Evolutionary conservation across 2,888 invertebrate species (phyloP), one percentile per base, ranked within the genome.

Genomic region (Drosophila anomalipes): DNA sequence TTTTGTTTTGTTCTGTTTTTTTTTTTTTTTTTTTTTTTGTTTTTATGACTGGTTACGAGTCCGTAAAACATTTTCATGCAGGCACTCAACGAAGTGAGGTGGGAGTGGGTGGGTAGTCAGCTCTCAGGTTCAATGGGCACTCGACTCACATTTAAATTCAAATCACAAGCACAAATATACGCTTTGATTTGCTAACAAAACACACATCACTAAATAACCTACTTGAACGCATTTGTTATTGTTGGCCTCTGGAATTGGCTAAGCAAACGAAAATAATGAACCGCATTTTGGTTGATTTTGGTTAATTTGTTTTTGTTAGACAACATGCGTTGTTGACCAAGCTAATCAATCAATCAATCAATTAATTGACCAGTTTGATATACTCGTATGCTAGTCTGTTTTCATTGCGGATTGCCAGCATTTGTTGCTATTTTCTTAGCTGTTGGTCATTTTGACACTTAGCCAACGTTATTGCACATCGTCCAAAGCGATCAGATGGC

Each of bases 281-380:
- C 68, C 65, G 32, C 71, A 79, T 68, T 77, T 60, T 52, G 70
- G 80, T 74, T 78, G 66, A 69, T 77, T 86, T 82, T 33, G 67
- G 58, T 62, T 66, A 61, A 69, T 71, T 72, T 79, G 72, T 60
- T 74, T 49, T 67, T 41, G 51, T 59, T 69, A 59, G 28, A 10
- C 22, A 16, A 14, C n/a, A 26, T 33, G 22, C 52, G 28, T 59
- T 64, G 60, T 64, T 68, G 56, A 44, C 41, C 66, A 26, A 39
- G 67, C 88, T 82, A 89, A 87, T 87, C 87, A 89, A 85, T 85
- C 86, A 86, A 89, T 84, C 84, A 85, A 90, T 89, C 87, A 87
- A 89, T 87, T 87, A 87, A 86, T 80, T 82, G 84, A 14, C 70
- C 77, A 52, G n/a, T 53, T 66, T 66, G 59, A 74, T 79, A 62